A percentile compares a stretch with the other conserved stretches of the same genome.
Conservation (phyloP, 2,888 invertebrate genomes). For the Phorcus lineatus region DNA sequence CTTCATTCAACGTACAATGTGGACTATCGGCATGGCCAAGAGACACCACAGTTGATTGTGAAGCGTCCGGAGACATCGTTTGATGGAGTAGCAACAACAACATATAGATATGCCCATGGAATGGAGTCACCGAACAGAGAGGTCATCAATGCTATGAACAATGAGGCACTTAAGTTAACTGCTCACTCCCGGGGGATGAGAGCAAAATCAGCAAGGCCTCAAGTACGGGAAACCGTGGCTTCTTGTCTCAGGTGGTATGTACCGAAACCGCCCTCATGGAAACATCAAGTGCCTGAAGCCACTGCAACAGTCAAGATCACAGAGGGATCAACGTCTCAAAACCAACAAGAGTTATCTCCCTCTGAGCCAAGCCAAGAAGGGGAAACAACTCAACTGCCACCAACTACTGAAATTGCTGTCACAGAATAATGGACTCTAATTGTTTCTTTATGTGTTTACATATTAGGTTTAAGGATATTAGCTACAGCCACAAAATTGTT, state of each 20-base stretch:
- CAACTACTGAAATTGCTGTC: not conserved
- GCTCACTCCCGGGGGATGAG: constrained; percentile 53
- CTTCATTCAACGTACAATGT: constrained; percentile 63
- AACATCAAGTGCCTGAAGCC: constrained; percentile 3
- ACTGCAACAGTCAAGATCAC: not conserved
- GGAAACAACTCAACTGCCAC: not conserved
- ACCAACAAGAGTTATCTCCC: not conserved
- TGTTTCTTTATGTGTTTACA: too few species aligned
- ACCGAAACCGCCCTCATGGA: constrained; percentile 32
- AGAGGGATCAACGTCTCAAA: not conserved
- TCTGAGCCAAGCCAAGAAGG: not conserved
- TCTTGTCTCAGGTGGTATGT: constrained; percentile 66
- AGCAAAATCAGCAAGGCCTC: constrained; percentile 52
- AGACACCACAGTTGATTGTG: constrained; percentile 53
- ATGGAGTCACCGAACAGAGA: constrained; percentile 61
- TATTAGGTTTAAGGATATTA: too few species aligned
- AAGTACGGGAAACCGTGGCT: constrained; percentile 63
- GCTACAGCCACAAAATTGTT: too few species aligned
- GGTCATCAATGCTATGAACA: constrained; percentile 61
- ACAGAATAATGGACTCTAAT: not conserved
- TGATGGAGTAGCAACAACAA: constrained; percentile 61
- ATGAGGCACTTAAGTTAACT: constrained; percentile 59
- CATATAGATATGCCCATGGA: constrained; percentile 71
- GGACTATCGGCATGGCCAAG: constrained; percentile 50
- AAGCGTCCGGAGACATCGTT: constrained; percentile 67